A percentile compares a stretch with the other conserved stretches of the same genome.
phyloP scores from a whole-genome alignment of 1,140 invertebrate genomes.

The Nixonia krombeini region DNA sequence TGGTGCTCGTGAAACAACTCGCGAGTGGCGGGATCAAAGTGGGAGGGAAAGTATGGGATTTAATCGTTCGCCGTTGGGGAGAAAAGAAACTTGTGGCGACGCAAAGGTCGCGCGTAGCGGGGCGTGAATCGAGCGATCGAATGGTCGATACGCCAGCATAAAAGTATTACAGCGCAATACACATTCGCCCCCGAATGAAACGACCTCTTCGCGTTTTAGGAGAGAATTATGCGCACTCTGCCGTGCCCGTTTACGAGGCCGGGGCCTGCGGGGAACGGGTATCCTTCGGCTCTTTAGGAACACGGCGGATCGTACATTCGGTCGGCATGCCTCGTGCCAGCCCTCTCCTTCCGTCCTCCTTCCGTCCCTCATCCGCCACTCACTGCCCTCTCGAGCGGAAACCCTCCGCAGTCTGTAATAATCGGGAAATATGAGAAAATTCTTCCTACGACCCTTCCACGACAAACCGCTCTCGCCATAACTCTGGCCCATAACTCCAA shows the following conservation, averaged over 20 bases:
- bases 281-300: slow-evolving; percentile 41
- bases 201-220: slow-evolving; percentile 67
- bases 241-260: slow-evolving; percentile 65
- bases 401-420: slow-evolving; percentile 44
- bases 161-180: slow-evolving; percentile 14
- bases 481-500: slow-evolving; percentile 35
- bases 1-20: neutral
- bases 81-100: neutral
- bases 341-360: no score
- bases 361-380: no score
- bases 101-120: no score
- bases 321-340: slow-evolving; percentile 33
- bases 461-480: slow-evolving; percentile 35
- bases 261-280: no score
- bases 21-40: neutral
- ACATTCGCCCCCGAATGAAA: slow-evolving; percentile 48
- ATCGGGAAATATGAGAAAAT: slow-evolving; percentile 60
- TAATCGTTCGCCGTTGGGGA: no score
- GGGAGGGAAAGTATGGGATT: neutral
- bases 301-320: slow-evolving; percentile 35
- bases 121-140: slow-evolving; percentile 51
- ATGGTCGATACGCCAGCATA: slow-evolving; percentile 38
- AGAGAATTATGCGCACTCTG: slow-evolving; percentile 65
- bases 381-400: slow-evolving; percentile 35
- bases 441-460: slow-evolving; percentile 42